Percentiles rank a stretch among this genome's conserved stretches.
phyloP scores from a whole-genome alignment of 2,888 invertebrate genomes.

The Epirrita christyi region DNA sequence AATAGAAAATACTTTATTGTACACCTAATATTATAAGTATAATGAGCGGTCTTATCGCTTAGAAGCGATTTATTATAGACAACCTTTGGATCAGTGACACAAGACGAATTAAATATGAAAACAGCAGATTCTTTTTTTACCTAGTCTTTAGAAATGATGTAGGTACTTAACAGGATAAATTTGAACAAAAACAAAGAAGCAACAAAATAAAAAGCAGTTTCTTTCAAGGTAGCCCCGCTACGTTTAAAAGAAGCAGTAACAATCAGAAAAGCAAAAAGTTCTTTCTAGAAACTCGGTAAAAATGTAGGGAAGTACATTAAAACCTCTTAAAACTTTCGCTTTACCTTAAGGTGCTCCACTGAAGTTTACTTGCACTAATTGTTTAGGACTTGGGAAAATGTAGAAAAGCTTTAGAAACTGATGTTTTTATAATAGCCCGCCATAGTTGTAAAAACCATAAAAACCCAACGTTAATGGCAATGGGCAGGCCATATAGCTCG shows the following conservation, averaged over 20 bases:
- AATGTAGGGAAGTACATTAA: constrained; percentile 25
- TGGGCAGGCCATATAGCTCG: no score
- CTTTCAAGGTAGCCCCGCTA: background rate
- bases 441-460: no score
- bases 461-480: no score
- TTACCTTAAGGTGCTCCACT: constrained; percentile 16
- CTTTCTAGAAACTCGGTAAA: constrained; percentile 18
- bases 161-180: no score
- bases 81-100: no score
- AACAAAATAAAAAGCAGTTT: background rate
- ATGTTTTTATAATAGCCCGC: background rate
- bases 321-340: constrained; percentile 26
- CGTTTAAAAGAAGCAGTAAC: constrained; percentile 20
- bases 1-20: no score
- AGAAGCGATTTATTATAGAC: no score
- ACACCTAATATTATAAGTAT: no score
- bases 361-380: constrained; percentile 14
- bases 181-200: background rate
- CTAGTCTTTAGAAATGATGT: no score
- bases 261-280: constrained; percentile 24
- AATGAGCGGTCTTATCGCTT: no score
- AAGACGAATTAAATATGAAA: no score
- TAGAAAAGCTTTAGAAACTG: background rate
- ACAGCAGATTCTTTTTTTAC: no score
- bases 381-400: constrained; percentile 6